Conservation (phyloP, 2,888 invertebrate genomes). For the Xestia c-nigrum region DNA sequence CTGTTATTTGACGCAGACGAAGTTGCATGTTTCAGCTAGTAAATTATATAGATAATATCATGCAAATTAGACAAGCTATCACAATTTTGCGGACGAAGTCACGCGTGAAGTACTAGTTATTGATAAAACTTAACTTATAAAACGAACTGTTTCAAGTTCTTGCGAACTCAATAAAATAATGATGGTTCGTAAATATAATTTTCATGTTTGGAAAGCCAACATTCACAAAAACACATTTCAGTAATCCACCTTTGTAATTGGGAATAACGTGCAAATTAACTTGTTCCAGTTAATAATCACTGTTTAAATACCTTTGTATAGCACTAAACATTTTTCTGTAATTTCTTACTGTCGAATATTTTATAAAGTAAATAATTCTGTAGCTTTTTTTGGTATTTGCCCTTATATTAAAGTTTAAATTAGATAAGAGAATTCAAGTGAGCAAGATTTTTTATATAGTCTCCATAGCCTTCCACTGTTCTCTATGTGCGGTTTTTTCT, state of each 20-base stretch:
- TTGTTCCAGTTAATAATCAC: constrained; percentile 7
- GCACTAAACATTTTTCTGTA: neutral
- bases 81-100: too few relatives aligned
- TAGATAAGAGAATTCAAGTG: neutral
- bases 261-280: neutral
- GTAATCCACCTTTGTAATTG: constrained; percentile 1
- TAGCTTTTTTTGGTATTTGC: neutral
- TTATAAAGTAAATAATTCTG: neutral
- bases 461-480: neutral
- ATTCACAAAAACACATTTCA: constrained; percentile 1
- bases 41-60: too few relatives aligned
- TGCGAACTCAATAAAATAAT: constrained; percentile 11
- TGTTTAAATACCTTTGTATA: neutral
- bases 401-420: neutral
- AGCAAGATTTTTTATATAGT: neutral
- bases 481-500: neutral
- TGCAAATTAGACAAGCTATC: too few relatives aligned
- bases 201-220: neutral
- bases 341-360: constrained; percentile 3
- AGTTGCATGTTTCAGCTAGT: too few relatives aligned
- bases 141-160: neutral
- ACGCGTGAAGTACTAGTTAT: too few relatives aligned
- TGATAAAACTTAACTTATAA: too few relatives aligned
- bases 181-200: constrained; percentile 12
- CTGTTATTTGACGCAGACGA: too few relatives aligned